Percentiles rank a stretch among this genome's conserved stretches.
These are phyloP conservation scores for Phrixothrix hirtus DNA, from an alignment of 2,888 invertebrate species.

Conservation along the genomic window DNA sequence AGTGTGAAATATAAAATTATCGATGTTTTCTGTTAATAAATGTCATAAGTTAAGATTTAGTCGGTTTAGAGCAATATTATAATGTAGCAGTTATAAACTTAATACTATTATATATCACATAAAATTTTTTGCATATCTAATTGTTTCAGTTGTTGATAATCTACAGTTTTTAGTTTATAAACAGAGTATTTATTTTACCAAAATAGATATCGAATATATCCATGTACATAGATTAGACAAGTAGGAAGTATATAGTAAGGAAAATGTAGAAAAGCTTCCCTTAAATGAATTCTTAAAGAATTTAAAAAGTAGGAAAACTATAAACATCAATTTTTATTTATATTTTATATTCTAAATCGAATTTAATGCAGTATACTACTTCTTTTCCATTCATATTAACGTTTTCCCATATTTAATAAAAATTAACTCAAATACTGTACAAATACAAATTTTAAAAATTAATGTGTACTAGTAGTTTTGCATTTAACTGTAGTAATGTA, in stretches of 20 bases:
- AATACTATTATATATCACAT: background rate
- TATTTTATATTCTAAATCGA: background rate
- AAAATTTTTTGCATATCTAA: background rate
- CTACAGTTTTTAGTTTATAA: background rate
- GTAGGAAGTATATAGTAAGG: background rate
- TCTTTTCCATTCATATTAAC: too few relatives aligned
- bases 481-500: too few relatives aligned
- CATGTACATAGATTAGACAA: slow-evolving; percentile 4
- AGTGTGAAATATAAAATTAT: slow-evolving; percentile 10
- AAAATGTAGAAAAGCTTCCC: too few relatives aligned
- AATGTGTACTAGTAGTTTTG: too few relatives aligned
- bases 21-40: slow-evolving; percentile 3
- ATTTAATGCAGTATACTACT: background rate
- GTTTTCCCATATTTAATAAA: too few relatives aligned
- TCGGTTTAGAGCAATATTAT: background rate
- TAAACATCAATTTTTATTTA: background rate
- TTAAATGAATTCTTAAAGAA: background rate
- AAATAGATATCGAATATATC: slow-evolving; percentile 3
- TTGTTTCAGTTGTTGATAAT: background rate
- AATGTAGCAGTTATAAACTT: background rate
- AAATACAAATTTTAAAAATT: too few relatives aligned
- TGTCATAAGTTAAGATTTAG: background rate
- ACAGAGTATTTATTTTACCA: slow-evolving; percentile 5
- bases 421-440: too few relatives aligned
- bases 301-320: background rate